Evolutionary conservation across 2,113 vertebrate genomes (phyloP).

Genomic region (Stercorarius parasiticus): DNA sequence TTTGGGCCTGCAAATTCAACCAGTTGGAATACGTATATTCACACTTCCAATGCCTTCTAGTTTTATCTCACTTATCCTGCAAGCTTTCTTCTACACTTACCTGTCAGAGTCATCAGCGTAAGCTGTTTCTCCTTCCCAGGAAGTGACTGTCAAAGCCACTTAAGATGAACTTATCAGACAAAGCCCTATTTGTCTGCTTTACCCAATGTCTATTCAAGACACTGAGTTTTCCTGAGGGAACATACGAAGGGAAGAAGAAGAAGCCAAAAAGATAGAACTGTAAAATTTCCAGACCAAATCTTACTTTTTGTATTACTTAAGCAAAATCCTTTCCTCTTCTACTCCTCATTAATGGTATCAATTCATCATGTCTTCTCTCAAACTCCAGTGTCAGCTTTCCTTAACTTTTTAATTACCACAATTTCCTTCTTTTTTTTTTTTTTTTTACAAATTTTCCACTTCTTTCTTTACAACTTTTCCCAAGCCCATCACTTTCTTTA

Average conservation of each 20-base stretch:
- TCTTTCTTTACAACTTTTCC: background rate
- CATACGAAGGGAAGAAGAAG: background rate
- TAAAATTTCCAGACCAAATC: background rate
- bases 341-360: background rate
- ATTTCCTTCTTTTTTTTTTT: background rate
- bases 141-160: background rate
- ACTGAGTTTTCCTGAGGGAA: background rate
- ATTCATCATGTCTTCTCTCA: background rate
- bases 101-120: conserved; percentile 25
- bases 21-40: conserved; percentile 15
- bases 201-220: background rate
- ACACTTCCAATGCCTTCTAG: background rate
- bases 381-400: background rate
- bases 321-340: background rate
- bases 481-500: background rate
- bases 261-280: background rate
- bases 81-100: background rate
- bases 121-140: conserved; percentile 16
- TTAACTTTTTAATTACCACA: background rate
- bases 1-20: background rate
- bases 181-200: conserved; percentile 24
- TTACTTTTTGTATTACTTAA: background rate
- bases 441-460: background rate
- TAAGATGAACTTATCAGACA: background rate
- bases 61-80: conserved; percentile 8